These are phyloP conservation scores for Drosophila neoperkinsi DNA, from an alignment of 2,888 invertebrate genomes.

Conservation along the genomic window DNA sequence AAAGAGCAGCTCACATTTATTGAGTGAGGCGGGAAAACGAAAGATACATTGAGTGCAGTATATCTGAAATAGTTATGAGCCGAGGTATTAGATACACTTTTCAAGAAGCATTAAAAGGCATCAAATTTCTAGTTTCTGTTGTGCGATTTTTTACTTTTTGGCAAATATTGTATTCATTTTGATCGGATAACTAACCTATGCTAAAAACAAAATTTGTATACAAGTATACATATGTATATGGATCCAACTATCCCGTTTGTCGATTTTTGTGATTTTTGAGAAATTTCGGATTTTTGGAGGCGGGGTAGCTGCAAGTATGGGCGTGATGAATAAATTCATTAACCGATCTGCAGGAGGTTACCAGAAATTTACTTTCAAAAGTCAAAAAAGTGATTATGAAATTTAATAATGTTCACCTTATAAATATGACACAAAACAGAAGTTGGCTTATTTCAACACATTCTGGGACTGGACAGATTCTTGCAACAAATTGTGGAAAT, in stretches of 20 bases:
- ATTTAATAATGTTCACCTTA: neutral
- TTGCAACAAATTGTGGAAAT: neutral
- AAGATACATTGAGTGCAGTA: neutral
- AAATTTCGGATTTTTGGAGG: neutral
- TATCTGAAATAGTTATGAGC: neutral
- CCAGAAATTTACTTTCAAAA: neutral
- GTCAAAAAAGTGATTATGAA: neutral
- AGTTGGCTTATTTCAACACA: neutral
- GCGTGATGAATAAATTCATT: neutral
- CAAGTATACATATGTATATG: neutral
- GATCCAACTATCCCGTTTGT: neutral
- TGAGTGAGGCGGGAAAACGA: neutral
- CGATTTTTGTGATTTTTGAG: neutral
- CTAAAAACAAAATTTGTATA: neutral
- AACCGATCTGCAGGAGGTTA: neutral
- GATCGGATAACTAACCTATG: neutral
- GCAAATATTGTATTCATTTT: neutral
- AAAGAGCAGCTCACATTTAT: neutral
- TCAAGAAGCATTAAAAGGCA: neutral
- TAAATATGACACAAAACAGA: neutral
- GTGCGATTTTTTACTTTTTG: neutral
- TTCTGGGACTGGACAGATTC: rapidly evolving
- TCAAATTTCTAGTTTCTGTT: neutral
- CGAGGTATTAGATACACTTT: neutral
- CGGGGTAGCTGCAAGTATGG: neutral